phyloP scores from a whole-genome alignment of 2,797 vertebrate species.

The Leptatherina wallacei region DNA sequence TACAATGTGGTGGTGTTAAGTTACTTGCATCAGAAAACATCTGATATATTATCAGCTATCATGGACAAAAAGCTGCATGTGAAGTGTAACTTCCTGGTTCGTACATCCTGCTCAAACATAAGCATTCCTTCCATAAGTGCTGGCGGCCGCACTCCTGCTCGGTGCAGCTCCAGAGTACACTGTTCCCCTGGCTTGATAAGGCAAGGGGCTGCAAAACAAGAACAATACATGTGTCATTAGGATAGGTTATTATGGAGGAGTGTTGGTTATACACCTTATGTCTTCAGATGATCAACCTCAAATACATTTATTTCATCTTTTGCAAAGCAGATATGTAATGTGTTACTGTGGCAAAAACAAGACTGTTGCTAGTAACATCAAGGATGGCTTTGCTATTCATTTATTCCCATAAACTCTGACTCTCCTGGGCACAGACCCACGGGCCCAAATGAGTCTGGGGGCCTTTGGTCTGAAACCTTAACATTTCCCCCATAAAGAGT shows the following conservation, averaged over 20 bases:
- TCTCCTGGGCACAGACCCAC: neutral
- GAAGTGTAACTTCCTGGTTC: conserved; percentile 8
- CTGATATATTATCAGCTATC: neutral
- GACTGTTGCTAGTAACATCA: neutral
- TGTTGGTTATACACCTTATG: neutral
- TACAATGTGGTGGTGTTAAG: conserved; percentile 24
- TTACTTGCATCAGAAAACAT: conserved; percentile 2
- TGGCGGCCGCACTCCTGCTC: conserved; percentile 70
- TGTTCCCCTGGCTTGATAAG: conserved; percentile 76
- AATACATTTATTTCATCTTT: neutral
- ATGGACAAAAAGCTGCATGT: neutral
- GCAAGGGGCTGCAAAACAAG: conserved; percentile 56
- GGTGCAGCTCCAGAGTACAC: conserved; percentile 75
- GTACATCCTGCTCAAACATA: conserved; percentile 76
- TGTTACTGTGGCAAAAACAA: neutral
- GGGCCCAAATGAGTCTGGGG: too few species aligned
- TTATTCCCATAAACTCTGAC: neutral
- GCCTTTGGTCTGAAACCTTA: neutral
- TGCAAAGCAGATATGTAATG: neutral
- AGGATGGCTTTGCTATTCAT: neutral
- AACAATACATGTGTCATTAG: neutral
- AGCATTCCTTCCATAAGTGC: conserved; percentile 83
- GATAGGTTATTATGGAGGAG: neutral
- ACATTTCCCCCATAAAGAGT: neutral
- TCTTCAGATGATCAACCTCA: neutral